Base-by-base conservation (phyloP, 64 coral and sea anemone species). In the Cladopsammia gracilis region DNA sequence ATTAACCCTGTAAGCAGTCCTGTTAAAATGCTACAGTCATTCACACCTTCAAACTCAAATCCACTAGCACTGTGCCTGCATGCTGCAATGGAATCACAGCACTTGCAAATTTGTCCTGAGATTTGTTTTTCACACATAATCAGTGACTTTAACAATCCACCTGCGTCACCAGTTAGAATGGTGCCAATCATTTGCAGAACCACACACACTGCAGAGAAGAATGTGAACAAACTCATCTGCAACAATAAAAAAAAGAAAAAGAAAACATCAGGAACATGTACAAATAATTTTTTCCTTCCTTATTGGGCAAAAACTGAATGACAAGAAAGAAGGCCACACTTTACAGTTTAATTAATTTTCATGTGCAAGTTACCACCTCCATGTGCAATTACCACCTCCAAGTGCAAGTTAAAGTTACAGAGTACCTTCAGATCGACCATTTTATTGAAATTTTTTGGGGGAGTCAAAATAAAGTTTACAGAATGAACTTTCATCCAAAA, bases 111-210 rank as follows among this genome's bases (percentile, higher is more conserved):
- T 10, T 88, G 69, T 24, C 14, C 43, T 6, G 79, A 58, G 22
- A 25, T 44, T 3, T 62, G 52, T 42, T 86, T 78, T 44, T 74
- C 64, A 43, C 96, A 98, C 61, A 66, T 87, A 13, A 98, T 60
- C 86, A 98, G 71, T 13, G 96, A 94, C 43, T 94, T 98, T 5
- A 98, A 54, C 9, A 91, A 85, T 25, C 92, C 92, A 22, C 96
- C 96, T 7, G 86, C 77, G 34, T 98, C 96, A 18, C 96, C 96
- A 65, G 96, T 98, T 57, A 98, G 76, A 61, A 98, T 88, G 60
- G 96, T 94, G 24, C 82, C 96, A 83, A 98, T 94, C 96, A 98
- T 98, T 49, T 98, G 96, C 12, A 98, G 68, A 12, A 98, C 96
- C 20, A 98, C 96, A 76, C 96, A 94, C 14, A 94, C 88, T 4